These are phyloP conservation scores for Scylla paramamosain DNA, from an alignment of 1,140 invertebrate genomes.

Conservation along the genomic window DNA sequence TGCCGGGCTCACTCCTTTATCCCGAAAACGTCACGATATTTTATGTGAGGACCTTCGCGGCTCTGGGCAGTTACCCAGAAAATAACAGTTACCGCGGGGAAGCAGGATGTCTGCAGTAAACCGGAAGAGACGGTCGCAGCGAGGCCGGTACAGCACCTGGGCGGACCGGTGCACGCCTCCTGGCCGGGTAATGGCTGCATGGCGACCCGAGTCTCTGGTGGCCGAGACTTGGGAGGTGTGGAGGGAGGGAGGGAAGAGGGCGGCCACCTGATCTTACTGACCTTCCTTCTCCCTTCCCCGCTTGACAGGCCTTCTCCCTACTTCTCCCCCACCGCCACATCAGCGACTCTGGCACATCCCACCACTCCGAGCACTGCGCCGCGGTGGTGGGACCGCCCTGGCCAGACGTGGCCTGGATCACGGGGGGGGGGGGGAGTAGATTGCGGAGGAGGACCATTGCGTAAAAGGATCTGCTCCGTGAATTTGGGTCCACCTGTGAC, in stretches of 20 bases:
- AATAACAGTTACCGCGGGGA: constrained; percentile 12
- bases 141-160: background rate
- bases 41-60: background rate
- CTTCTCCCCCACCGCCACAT: no score
- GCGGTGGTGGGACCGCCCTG: background rate
- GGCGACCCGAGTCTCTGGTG: background rate
- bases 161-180: background rate
- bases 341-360: background rate
- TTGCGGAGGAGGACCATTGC: background rate
- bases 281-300: background rate
- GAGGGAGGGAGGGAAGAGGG: background rate
- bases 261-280: background rate
- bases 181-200: background rate
- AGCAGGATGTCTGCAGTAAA: constrained; percentile 13
- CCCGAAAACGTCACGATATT: constrained; percentile 11
- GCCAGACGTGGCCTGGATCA: background rate
- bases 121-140: background rate
- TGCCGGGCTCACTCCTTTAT: constrained; percentile 10
- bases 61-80: constrained; percentile 8
- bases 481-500: constrained; percentile 7
- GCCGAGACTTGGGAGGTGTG: background rate
- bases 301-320: background rate
- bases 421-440: background rate
- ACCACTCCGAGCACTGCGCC: background rate
- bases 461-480: background rate